Conservation (phyloP, 1,140 invertebrate genomes). For the Penaeus japonicus region DNA sequence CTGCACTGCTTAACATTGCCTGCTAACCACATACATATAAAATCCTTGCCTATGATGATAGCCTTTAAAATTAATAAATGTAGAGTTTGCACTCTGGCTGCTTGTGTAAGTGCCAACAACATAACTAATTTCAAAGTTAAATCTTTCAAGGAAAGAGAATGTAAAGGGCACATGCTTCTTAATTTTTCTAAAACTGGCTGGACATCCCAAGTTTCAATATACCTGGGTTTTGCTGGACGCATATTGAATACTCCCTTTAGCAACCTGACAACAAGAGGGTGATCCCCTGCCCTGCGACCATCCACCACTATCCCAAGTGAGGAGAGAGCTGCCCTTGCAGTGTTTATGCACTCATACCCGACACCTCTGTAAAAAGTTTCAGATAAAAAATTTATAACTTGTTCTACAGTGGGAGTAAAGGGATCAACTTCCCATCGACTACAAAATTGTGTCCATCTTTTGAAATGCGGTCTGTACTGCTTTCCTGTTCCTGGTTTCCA, state of each 20-base stretch:
- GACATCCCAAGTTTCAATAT: not conserved
- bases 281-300: not conserved
- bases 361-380: slow-evolving; percentile 3
- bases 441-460: not conserved
- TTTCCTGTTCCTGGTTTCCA: not conserved
- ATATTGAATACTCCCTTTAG: not conserved
- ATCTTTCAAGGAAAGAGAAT: not conserved
- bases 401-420: not conserved
- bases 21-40: not conserved
- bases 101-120: not conserved
- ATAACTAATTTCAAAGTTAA: not conserved
- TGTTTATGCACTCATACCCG: not conserved
- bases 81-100: not conserved
- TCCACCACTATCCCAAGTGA: not conserved
- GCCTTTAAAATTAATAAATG: not conserved
- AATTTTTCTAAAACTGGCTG: not conserved
- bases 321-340: not conserved
- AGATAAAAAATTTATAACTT: not conserved
- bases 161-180: not conserved
- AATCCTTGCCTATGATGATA: not conserved
- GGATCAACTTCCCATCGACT: too few relatives aligned
- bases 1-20: not conserved
- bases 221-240: not conserved
- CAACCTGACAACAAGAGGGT: not conserved
- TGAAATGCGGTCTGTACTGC: not conserved